Conservation (phyloP, 2,113 vertebrate species). For the Pseudorhombus dupliciocellatus region DNA sequence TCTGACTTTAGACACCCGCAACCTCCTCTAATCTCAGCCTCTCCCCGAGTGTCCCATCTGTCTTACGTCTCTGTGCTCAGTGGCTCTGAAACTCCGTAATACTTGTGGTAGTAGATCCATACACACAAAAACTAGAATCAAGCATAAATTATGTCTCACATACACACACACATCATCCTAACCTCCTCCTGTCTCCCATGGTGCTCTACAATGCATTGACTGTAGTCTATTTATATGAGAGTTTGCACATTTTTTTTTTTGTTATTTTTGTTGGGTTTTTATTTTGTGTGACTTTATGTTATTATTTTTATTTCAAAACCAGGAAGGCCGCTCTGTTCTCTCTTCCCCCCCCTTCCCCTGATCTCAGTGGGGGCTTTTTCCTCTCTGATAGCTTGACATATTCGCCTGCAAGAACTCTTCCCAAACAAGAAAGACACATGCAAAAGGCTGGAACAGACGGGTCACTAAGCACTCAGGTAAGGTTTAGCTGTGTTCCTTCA, state of each 20-base stretch:
- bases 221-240: conserved; percentile 79
- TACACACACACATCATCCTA: conserved; percentile 35
- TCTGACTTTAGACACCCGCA: conserved; percentile 39
- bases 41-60: conserved; percentile 30
- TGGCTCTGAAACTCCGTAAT: conserved; percentile 45
- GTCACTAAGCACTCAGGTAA: background rate
- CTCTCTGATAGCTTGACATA: conserved; percentile 20
- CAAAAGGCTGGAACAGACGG: background rate
- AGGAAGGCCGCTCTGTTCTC: conserved; percentile 52
- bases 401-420: conserved; percentile 26
- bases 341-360: conserved; percentile 18
- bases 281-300: conserved; percentile 61
- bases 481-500: background rate
- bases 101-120: conserved; percentile 54
- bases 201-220: conserved; percentile 83
- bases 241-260: conserved; percentile 72
- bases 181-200: conserved; percentile 73
- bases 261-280: conserved; percentile 59
- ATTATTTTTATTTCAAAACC: conserved; percentile 59
- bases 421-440: conserved; percentile 11
- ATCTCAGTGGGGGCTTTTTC: conserved; percentile 33
- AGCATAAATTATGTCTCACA: conserved; percentile 31
- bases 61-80: conserved; percentile 53
- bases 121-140: conserved; percentile 19
- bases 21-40: conserved; percentile 37